Base-by-base conservation (phyloP, 1,140 invertebrate genomes). In the Centruroides vittatus region DNA sequence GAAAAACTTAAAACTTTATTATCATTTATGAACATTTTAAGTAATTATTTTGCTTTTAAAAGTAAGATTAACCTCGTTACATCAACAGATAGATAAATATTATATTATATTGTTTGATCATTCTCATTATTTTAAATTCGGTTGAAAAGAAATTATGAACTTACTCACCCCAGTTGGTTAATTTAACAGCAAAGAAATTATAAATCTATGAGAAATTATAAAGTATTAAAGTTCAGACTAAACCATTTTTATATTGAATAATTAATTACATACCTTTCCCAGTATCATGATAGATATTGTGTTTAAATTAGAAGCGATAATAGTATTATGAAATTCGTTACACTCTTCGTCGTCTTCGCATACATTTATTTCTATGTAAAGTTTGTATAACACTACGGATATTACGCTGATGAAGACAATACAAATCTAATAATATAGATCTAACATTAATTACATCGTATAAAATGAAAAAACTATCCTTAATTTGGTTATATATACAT, bases 101-200 rank as follows among this genome's bases (percentile, higher is more conserved):
- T 23, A 23, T 23, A 1, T 23, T 23, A 23, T 23, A 23, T 23
- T 23, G 2, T 23, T 23, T 23, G 1, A 23, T 23, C 23, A 23
- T 23, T 23, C 23, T 23, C 23, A 23, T 23, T 23, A 23, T 2
- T 23, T 23, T 23, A 0, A 23, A 23, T 23, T 23, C 23, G 23
- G 2, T 23, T 23, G 2, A 23, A 23, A 23, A 23, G 23, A 23
- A 23, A 23, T 23, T 23, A 57, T 10, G 35, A n/a, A 23, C 9
- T 11, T 9, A 68, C 72, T 70, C 66, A 76, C 74, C 74, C 75
- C 75, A 76, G 35, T 75, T 72, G 55, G 74, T 76, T 4, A 76
- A 66, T 59, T 69, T 71, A 4, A 68, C 63, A 11, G 75, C 75
- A 53, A 76, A 47, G 9, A 60, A 58, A 55, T 73, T 71, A 68